Percentiles rank a stretch among this genome's conserved stretches.
Conservation (phyloP, 2,113 vertebrate genomes). For the Amazona guildingii region DNA sequence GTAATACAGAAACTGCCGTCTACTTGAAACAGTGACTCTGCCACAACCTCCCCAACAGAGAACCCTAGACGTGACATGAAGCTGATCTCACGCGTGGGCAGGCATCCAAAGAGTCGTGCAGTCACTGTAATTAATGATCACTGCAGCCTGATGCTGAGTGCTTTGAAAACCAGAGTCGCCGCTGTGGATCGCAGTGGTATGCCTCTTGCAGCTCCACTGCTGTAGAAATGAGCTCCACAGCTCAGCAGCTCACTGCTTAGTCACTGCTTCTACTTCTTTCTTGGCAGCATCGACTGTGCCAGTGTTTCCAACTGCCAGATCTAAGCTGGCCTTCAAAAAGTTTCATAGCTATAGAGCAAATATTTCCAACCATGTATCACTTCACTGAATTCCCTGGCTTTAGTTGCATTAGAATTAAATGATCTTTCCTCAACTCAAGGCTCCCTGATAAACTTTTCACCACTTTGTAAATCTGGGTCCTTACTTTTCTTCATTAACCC, state of each 20-base stretch:
- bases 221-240: background rate
- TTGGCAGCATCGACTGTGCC: background rate
- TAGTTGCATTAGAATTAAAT: background rate
- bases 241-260: background rate
- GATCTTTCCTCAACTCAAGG: background rate
- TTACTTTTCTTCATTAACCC: background rate
- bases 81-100: background rate
- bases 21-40: background rate
- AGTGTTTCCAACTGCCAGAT: background rate
- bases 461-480: background rate
- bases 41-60: background rate
- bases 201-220: background rate
- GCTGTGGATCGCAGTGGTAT: fast-evolving
- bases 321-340: background rate
- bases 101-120: background rate
- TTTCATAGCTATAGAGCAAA: background rate
- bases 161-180: background rate
- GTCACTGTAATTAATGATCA: background rate
- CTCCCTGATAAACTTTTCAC: background rate
- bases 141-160: background rate
- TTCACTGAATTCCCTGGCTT: background rate
- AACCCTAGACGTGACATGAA: background rate
- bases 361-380: background rate
- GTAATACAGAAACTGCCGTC: background rate
- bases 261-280: background rate